phyloP scores from a whole-genome alignment of 2,113 vertebrate genomes.

The Ceyx cyanopectus region DNA sequence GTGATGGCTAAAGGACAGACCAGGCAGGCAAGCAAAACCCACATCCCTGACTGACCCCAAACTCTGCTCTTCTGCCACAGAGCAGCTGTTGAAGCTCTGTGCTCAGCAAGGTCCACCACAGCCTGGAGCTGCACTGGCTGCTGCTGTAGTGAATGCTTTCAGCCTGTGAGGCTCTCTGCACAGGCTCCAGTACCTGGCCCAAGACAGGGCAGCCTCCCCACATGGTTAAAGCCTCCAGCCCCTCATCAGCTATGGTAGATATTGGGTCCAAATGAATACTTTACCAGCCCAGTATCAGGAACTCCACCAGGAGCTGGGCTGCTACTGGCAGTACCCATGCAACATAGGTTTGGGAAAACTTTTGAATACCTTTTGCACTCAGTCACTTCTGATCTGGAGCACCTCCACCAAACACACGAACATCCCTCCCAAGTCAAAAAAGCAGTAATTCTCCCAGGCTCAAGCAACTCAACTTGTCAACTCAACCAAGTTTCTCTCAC shows the following conservation, averaged over 20 bases:
- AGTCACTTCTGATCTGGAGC: neutral
- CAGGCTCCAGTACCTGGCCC: neutral
- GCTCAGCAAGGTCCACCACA: neutral
- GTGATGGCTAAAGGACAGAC: neutral
- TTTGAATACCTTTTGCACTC: rapidly evolving
- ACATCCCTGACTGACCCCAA: rapidly evolving
- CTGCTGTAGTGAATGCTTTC: rapidly evolving
- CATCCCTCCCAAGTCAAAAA: neutral
- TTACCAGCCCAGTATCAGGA: neutral
- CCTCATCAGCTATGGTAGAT: rapidly evolving
- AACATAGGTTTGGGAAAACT: neutral
- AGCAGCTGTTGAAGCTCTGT: neutral
- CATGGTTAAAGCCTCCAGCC: neutral
- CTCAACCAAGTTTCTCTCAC: neutral
- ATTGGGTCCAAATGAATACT: rapidly evolving
- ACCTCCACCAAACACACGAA: rapidly evolving
- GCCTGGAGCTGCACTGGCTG: neutral
- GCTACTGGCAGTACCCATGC: neutral
- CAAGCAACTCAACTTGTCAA: neutral
- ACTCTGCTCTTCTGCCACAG: neutral
- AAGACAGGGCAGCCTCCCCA: neutral
- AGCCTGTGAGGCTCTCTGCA: neutral
- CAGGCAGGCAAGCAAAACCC: neutral
- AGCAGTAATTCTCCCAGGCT: rapidly evolving
- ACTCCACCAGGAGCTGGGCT: neutral